phyloP scores from a whole-genome alignment of 64 coral and sea anemone species.

The Porites lutea region DNA sequence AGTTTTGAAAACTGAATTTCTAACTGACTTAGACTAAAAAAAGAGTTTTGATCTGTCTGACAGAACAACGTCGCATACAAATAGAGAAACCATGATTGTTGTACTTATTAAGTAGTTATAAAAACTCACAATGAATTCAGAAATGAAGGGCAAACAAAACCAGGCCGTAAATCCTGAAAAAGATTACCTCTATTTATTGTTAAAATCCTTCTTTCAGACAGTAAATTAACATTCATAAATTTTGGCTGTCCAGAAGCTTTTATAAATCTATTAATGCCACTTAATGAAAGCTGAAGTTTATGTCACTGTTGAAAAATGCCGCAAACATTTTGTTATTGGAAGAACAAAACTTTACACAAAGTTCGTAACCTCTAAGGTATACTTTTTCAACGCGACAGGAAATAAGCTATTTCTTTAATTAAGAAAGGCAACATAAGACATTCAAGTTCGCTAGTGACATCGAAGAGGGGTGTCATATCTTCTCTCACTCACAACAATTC shows the following conservation, averaged over 20 bases:
- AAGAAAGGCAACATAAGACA: neutral
- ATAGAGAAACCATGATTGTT: too few relatives aligned
- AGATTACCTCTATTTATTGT: neutral
- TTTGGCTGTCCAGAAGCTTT: neutral
- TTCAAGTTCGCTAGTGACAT: neutral
- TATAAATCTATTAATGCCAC: too few relatives aligned
- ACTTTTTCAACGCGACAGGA: neutral
- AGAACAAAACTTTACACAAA: neutral
- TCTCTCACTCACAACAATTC: neutral
- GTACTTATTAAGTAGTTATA: neutral
- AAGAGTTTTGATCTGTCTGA: too few relatives aligned
- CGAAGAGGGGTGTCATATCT: neutral
- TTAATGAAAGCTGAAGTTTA: too few relatives aligned
- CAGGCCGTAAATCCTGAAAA: neutral
- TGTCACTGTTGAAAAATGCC: neutral
- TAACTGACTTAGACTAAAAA: too few relatives aligned
- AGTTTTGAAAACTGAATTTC: too few relatives aligned
- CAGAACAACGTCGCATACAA: too few relatives aligned
- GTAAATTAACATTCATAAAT: neutral
- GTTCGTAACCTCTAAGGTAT: neutral
- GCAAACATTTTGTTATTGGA: neutral
- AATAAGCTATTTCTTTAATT: neutral
- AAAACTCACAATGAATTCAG: neutral
- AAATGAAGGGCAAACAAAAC: conserved; percentile 18
- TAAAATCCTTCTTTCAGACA: neutral